Base-by-base conservation (phyloP, 2,797 vertebrate species). In the Micrastur ruficollis region DNA sequence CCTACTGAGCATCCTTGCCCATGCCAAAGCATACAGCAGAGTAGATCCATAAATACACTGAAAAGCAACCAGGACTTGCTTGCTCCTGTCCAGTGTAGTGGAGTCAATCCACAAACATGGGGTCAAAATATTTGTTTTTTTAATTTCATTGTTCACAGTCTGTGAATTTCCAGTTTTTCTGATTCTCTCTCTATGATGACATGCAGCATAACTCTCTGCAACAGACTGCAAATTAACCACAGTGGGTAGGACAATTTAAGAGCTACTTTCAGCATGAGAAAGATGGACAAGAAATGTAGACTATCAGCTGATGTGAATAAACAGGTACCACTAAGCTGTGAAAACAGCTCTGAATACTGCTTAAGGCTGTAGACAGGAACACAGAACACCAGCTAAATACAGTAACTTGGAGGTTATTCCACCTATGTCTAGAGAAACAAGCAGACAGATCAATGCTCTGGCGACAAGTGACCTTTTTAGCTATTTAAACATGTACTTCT, bases 401-500 rank as follows among this genome's bases (percentile, higher is more conserved):
- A 75, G 26, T 25, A 78, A 86, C 50, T 29, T 25, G 4, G 13
- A 66, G 31, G 21, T 86, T 72, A 85, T 59, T 81, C 53, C 26
- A 73, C n/a, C 17, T 66, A 26, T 9, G 26, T 46, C 55, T 70
- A 63, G 34, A 63, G 66, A 84, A 94, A 68, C 12, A 84, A 75
- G 63, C 47, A 95, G 95, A 95, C 62, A 89, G 93, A 94, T 95
- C 85, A 90, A 96, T 97, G 76, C 61, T 93, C 70, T 73, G 95
- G 55, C 81, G 93, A 83, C 70, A 42, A 46, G 70, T 93, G 86
- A 97, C 91, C 93, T 95, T 96, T 95, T 72, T 29, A 81, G n/a
- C 29, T 81, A 75, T 73, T 96, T 92, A 94, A 94, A 73, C 56
- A 53, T 31, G 18, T 84, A 47, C 32, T 84, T 72, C 47, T 47